These are phyloP conservation scores for Megaceryle alcyon DNA, from an alignment of 2,797 vertebrate species.

Conservation along the genomic window DNA sequence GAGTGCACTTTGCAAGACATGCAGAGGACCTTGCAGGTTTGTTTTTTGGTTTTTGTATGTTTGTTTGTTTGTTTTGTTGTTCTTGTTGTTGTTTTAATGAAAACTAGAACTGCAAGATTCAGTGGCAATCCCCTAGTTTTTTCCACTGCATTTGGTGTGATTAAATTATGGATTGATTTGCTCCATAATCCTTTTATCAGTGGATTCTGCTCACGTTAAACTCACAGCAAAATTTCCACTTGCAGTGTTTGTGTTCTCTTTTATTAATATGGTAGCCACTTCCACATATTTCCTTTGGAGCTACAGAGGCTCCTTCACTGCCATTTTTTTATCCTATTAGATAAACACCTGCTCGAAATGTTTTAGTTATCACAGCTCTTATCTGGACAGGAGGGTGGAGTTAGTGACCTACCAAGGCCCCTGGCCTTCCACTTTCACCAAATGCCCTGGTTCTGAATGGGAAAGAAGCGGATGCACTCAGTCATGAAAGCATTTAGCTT, in stretches of 20 bases:
- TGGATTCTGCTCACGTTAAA: background rate
- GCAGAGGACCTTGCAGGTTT: background rate
- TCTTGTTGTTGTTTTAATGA: background rate
- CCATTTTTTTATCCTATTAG: background rate
- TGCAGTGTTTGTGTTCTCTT: background rate
- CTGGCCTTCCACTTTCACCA: background rate
- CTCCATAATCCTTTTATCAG: background rate
- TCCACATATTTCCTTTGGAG: background rate
- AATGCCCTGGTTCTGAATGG: background rate
- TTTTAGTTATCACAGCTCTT: background rate
- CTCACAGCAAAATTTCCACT: background rate
- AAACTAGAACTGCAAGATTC: background rate
- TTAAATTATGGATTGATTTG: background rate
- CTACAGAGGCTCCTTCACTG: background rate
- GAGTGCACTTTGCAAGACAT: accelerated
- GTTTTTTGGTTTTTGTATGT: background rate
- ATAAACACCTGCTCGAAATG: background rate
- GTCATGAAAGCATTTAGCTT: accelerated
- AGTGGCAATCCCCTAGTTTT: background rate
- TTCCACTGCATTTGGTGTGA: background rate
- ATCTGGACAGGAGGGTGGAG: background rate
- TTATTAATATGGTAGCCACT: background rate
- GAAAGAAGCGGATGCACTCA: background rate
- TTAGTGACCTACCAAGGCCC: background rate
- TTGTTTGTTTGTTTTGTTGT: no score